A percentile compares a stretch with the other conserved stretches of the same genome.
Conservation (phyloP, 2,113 vertebrate species). For the Otus sunia region DNA sequence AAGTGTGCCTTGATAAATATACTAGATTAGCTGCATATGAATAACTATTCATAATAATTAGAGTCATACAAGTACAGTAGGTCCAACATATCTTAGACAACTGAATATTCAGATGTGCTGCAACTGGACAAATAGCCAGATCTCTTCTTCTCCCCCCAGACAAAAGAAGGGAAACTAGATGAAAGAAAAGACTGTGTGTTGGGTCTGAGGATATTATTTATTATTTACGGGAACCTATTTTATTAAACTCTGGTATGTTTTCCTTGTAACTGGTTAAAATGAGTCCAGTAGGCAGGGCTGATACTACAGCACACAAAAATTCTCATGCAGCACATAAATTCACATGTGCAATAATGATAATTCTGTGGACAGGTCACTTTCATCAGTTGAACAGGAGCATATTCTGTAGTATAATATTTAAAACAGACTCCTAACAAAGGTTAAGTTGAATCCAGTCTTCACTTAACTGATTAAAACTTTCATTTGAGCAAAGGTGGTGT, state of each 20-base stretch:
- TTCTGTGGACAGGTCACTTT: not conserved
- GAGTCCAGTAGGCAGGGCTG: not conserved
- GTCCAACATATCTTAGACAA: not conserved
- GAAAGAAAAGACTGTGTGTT: not conserved
- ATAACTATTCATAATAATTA: not conserved
- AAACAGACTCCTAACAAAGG: not conserved
- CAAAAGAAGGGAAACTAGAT: not conserved
- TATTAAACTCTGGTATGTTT: not conserved
- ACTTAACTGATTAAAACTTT: constrained; percentile 33
- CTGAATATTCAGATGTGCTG: not conserved
- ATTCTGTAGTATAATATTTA: not conserved
- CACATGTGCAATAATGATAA: not conserved
- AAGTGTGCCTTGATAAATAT: not conserved
- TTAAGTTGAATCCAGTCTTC: not conserved
- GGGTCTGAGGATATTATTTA: not conserved
- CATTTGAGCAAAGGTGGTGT: not conserved
- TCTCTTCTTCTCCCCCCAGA: not conserved
- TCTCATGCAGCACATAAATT: not conserved
- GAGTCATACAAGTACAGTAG: not conserved
- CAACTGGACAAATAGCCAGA: not conserved
- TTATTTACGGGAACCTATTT: not conserved
- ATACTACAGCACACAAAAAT: not conserved
- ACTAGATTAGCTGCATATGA: not conserved
- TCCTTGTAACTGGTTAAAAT: not conserved
- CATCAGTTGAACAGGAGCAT: not conserved